Percentiles rank a stretch among this genome's conserved stretches.
Evolutionary conservation across 2,888 invertebrate species (phyloP).

Genomic region (Gisinianus flammeolus): DNA sequence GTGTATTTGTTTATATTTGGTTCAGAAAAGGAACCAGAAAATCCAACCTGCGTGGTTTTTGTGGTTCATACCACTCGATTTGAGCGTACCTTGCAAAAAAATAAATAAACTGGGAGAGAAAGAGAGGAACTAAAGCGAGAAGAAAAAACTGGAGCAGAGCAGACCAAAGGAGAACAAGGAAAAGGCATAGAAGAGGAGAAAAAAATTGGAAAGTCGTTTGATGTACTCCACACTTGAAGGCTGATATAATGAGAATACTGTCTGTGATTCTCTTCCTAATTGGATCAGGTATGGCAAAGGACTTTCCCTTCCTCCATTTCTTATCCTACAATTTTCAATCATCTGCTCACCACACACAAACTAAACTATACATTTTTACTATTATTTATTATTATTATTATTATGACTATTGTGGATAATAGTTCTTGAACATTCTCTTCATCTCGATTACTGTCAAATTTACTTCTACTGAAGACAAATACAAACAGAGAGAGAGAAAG

Average conservation of each 20-base stretch:
- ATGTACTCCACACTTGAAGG: conserved; percentile 23
- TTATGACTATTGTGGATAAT: too few species aligned
- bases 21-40: too few species aligned
- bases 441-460: not conserved
- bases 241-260: conserved; percentile 49
- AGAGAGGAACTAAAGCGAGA: not conserved
- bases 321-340: not conserved
- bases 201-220: conserved; percentile 23
- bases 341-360: not conserved
- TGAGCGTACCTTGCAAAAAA: not conserved
- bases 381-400: too few species aligned
- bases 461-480: not conserved
- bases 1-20: too few species aligned
- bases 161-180: not conserved
- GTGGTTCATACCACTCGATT: too few species aligned
- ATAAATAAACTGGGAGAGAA: not conserved
- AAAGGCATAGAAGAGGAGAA: conserved; percentile 3
- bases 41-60: too few species aligned
- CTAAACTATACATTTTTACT: too few species aligned
- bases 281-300: conserved; percentile 51
- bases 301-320: not conserved
- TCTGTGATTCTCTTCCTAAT: conserved; percentile 51
- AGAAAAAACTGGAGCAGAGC: not conserved
- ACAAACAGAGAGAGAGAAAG: not conserved
- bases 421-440: too few species aligned